Evolutionary conservation across 2,888 invertebrate species (phyloP), one percentile per base, ranked within the genome.

Genomic region (Drosophila testacea): DNA sequence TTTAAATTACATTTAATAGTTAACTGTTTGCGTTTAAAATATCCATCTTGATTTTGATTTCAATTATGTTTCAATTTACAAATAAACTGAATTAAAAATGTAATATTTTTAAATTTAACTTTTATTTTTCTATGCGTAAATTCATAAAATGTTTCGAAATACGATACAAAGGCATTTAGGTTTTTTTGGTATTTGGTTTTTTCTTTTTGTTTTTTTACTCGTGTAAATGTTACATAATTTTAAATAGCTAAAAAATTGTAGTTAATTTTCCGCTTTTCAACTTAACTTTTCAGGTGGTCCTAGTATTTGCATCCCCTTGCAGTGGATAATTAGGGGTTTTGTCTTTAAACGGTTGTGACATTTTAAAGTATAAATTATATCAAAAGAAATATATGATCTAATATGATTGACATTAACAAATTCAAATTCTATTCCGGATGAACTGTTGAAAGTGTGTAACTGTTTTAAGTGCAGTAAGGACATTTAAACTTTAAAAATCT

Each of bases 91-190:
- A 73, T 73, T 63, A 73, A 55, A 73, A 69, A 68, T 60, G 69
- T 74, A 64, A 69, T 57, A 42, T 36, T 63, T 28, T 56, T 69
- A 52, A 34, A 56, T 38, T 4, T n/a, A 57, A 69, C 50, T 46
- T 69, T 72, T 74, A 54, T 52, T 66, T 69, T 76, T 76, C 72
- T 79, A 75, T 65, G 69, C 83, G 70, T 80, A 88, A 87, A 78
- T 89, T 89, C 76, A 84, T 80, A 77, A 82, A 88, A 82, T 80
- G 77, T 86, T 88, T 89, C 73, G 75, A 85, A 82, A 90, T 88
- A 88, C 81, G 89, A 88, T 90, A 88, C 78, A 84, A 88, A 90
- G 90, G 88, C 88, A 89, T 73, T 89, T 79, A 77, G 88, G 88
- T 88, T 77, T 79, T 57, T 63, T 74, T 64, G 28, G 50, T 67